Base-by-base conservation (phyloP, 1,140 invertebrate species). In the Holcopasites calliopsidis region DNA sequence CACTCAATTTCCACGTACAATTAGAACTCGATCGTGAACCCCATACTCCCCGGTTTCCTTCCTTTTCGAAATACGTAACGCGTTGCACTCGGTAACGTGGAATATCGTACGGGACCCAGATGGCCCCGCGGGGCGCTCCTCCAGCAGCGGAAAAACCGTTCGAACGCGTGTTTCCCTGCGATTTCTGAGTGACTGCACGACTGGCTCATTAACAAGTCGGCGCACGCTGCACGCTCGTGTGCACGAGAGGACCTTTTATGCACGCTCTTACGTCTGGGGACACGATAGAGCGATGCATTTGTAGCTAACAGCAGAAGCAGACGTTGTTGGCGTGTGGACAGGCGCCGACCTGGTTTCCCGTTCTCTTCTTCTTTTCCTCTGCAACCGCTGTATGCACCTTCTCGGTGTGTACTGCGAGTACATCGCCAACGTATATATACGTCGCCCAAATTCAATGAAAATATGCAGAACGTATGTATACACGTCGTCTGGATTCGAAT, bases 271-370 rank as follows among this genome's bases (percentile, higher is more conserved):
- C 35, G 60, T 69, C 57, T 54, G 70, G 42, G n/a, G 65, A 69
- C 57, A 78, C 44, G 76, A 80, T 76, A 68, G 58, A 57, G 38
- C 69, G 81, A 80, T 82, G 77, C 60, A 70, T 85, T 82, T 76
- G 82, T 69, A 35, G 52, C 74, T 42, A 58, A 57, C 82, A 76
- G 84, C 82, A 85, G 57, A 64, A 79, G 50, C 76, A 76, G 73
- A 54, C 42, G 42, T 23, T 31, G 54, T 70, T 64, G 47, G 71
- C 75, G 72, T 75, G 77, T 77, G 71, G 73, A 79, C 77, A 52
- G 50, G 38, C 40, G 55, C 55, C 50, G 55, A 44, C 44, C 50
- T 77, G 42, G 38, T 69, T 72, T 33, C 26, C 35, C 26, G 58
- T 58, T 23, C 44, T 44, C 13, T 28, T 60, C 70, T 49, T 38